Percentiles rank a stretch among this genome's conserved stretches.
Evolutionary conservation across 2,797 vertebrate species (phyloP).

Genomic region (Sarcophilus harrisii): DNA sequence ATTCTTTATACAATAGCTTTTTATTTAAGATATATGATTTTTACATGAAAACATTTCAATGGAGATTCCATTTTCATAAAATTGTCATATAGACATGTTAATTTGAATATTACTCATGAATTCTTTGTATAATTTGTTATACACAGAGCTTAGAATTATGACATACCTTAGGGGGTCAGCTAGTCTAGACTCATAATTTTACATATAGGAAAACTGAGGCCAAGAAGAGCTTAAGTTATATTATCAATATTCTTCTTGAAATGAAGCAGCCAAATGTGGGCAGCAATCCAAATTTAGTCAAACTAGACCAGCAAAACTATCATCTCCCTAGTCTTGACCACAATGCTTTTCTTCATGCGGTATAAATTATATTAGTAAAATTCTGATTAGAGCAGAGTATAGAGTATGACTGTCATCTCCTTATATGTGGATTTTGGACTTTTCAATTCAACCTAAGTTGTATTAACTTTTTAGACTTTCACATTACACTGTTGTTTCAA

Average conservation of each 20-base stretch:
- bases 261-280: not conserved
- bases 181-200: not conserved
- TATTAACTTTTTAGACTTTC: not conserved
- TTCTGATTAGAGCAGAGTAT: not conserved
- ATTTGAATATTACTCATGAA: not conserved
- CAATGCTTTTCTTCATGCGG: not conserved
- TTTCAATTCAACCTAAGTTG: not conserved
- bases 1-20: not conserved
- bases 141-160: not conserved
- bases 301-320: not conserved
- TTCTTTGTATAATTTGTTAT: not conserved
- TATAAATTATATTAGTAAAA: not conserved
- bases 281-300: not conserved
- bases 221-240: not conserved
- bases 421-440: not conserved
- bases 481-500: not conserved
- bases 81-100: not conserved
- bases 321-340: not conserved
- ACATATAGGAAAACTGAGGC: not conserved
- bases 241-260: not conserved
- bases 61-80: not conserved
- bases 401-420: not conserved
- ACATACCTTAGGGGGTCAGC: not conserved
- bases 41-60: not conserved
- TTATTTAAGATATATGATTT: not conserved